Evolutionary conservation across 2,113 vertebrate species (phyloP).

Genomic region (Mobula birostris): DNA sequence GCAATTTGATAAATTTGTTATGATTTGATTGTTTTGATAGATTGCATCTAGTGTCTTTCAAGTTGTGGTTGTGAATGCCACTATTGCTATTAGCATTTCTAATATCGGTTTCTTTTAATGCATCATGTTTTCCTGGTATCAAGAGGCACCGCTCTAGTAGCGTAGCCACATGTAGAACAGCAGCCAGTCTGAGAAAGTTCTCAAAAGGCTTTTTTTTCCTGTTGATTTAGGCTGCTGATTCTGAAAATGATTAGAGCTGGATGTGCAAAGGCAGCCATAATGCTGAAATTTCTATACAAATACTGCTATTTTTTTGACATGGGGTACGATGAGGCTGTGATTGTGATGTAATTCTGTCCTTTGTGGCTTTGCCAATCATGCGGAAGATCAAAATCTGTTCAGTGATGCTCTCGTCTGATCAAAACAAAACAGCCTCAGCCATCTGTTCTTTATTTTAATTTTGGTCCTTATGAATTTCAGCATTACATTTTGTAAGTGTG

Average conservation of each 20-base stretch:
- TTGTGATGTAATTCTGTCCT: background rate
- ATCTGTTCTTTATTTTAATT: background rate
- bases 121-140: background rate
- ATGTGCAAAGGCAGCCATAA: background rate
- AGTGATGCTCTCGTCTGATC: background rate
- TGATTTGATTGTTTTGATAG: background rate
- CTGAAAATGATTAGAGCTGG: background rate
- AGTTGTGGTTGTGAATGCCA: background rate
- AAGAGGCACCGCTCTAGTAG: background rate
- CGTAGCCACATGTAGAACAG: background rate
- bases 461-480: background rate
- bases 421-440: background rate
- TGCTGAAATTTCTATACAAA: background rate
- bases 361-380: background rate
- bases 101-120: background rate
- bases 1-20: background rate
- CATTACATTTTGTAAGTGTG: background rate
- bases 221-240: background rate
- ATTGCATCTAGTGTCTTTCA: background rate
- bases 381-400: background rate
- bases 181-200: background rate
- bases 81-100: background rate
- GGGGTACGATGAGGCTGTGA: background rate
- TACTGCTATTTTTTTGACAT: background rate
- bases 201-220: constrained; percentile 4